Evolutionary conservation across 2,888 invertebrate genomes (phyloP).

Genomic region (Holacanthella duospinosa): DNA sequence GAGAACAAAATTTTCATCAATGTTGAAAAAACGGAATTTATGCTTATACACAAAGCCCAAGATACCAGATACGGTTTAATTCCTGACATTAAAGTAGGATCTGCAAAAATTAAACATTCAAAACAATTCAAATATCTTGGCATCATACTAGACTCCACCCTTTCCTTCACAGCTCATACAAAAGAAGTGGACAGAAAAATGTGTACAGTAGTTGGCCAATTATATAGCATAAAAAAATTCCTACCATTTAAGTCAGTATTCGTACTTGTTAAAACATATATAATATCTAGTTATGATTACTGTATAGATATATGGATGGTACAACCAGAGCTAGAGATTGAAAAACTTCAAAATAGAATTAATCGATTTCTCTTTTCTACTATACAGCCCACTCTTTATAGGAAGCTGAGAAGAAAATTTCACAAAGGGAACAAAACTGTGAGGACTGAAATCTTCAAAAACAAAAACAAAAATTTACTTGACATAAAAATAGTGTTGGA

Average conservation of each 20-base stretch:
- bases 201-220: not conserved
- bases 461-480: not conserved
- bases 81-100: not conserved
- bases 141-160: not conserved
- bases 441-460: no score
- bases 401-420: not conserved
- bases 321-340: not conserved
- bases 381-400: not conserved
- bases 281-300: slow-evolving; percentile 5
- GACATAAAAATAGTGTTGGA: no score
- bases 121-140: slow-evolving; percentile 8
- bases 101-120: not conserved
- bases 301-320: not conserved
- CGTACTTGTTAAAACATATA: not conserved
- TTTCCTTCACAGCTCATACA: slow-evolving; percentile 6
- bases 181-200: not conserved
- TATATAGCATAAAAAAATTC: not conserved
- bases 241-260: not conserved
- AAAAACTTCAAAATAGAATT: slow-evolving; percentile 4
- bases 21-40: not conserved
- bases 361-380: not conserved
- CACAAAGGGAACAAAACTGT: not conserved
- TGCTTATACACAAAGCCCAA: not conserved
- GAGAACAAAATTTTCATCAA: not conserved
- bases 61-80: not conserved